Percentiles rank a stretch among this genome's conserved stretches.
Conservation (phyloP, 2,888 invertebrate genomes). For the Agrilus biguttatus region DNA sequence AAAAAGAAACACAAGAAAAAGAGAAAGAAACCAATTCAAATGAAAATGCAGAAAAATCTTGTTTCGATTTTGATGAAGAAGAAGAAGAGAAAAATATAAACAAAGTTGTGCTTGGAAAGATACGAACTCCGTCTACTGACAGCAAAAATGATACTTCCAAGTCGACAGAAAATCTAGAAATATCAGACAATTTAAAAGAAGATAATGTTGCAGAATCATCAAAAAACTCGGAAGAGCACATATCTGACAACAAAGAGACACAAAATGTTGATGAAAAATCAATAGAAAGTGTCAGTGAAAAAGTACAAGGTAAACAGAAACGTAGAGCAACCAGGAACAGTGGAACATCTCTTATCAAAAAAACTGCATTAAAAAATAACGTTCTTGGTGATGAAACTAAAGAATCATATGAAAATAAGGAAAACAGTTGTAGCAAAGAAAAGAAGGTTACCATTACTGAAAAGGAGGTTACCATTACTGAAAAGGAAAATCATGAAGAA, state of each 20-base stretch:
- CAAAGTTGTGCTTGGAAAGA: constrained; percentile 23
- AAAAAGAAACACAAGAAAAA: constrained; percentile 13
- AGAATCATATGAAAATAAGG: too few species aligned
- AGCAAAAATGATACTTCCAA: constrained; percentile 6
- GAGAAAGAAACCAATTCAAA: constrained; percentile 3
- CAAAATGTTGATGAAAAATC: not conserved
- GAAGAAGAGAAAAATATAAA: constrained; percentile 42
- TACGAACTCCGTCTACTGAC: constrained; percentile 15
- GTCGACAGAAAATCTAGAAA: constrained; percentile 3
- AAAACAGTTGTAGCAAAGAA: too few species aligned
- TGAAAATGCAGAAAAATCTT: constrained; percentile 34
- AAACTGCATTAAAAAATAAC: too few species aligned
- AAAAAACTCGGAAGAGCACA: constrained; percentile 4
- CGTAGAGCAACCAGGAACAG: too few species aligned
- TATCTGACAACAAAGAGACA: constrained; percentile 3
- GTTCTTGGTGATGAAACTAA: too few species aligned
- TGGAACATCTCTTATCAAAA: too few species aligned
- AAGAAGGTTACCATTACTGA: too few species aligned
- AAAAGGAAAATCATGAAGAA: too few species aligned
- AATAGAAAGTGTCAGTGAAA: too few species aligned
- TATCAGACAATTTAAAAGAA: constrained; percentile 6
- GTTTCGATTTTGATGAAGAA: constrained; percentile 68
- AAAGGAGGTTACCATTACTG: too few species aligned
- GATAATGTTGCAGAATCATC: constrained; percentile 3
- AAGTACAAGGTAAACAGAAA: too few species aligned